A percentile compares a stretch with the other conserved stretches of the same genome.
Evolutionary conservation across 1,140 invertebrate genomes (phyloP).

Genomic region (Hestina assimilis): DNA sequence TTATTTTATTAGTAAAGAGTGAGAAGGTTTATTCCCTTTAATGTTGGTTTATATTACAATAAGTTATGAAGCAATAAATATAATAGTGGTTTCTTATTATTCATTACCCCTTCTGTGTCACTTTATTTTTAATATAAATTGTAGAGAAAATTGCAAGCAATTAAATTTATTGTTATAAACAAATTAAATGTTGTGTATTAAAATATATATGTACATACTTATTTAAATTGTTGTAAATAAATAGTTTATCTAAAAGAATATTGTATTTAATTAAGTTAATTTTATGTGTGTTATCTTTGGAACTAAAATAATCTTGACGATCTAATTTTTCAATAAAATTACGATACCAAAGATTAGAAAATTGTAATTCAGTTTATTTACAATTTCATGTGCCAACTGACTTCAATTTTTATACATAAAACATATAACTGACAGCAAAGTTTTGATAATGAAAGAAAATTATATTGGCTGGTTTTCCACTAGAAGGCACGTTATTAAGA

Average conservation of each 20-base stretch:
- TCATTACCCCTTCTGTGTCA: neutral
- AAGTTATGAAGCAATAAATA: no score
- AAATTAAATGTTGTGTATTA: constrained; percentile 66
- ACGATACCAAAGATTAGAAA: constrained; percentile 23
- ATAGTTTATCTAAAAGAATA: constrained; percentile 53
- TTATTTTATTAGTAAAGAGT: no score
- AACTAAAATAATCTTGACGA: constrained; percentile 9
- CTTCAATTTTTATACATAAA: neutral
- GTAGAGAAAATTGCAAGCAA: constrained; percentile 25
- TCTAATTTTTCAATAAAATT: constrained; percentile 13
- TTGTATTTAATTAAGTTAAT: constrained; percentile 13
- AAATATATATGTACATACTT: constrained; percentile 69
- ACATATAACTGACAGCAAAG: no score
- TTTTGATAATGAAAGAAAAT: no score
- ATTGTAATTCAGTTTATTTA: neutral
- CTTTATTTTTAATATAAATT: constrained; percentile 17
- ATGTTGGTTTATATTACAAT: no score
- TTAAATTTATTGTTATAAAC: constrained; percentile 50
- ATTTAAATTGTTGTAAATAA: constrained; percentile 74
- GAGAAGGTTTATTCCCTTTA: no score
- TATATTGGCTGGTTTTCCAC: no score
- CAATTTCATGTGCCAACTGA: neutral
- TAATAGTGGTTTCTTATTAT: neutral
- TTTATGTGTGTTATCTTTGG: constrained; percentile 18
- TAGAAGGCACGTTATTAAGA: no score